Evolutionary conservation across 2,113 vertebrate genomes (phyloP).

Genomic region (Pipa parva): DNA sequence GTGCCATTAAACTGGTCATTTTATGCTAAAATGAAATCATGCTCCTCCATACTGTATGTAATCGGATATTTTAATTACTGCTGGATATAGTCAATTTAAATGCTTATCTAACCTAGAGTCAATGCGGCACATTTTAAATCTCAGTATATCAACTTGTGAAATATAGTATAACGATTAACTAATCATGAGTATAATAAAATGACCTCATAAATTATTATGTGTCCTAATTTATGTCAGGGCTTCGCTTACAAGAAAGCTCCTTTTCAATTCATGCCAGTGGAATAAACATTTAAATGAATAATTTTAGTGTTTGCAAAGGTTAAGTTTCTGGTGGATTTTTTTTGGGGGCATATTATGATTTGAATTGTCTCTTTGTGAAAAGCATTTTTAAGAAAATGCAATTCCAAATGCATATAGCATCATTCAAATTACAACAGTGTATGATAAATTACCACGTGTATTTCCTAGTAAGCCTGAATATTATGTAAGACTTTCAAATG

Average conservation of each 20-base stretch:
- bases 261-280: slow-evolving; percentile 38
- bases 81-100: slow-evolving; percentile 42
- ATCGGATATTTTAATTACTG: slow-evolving; percentile 40
- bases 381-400: slow-evolving; percentile 48
- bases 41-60: slow-evolving; percentile 21
- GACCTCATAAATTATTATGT: slow-evolving; percentile 41
- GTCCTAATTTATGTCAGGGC: slow-evolving; percentile 47
- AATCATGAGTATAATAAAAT: slow-evolving; percentile 44
- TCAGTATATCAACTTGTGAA: slow-evolving; percentile 48
- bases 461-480: too few relatives aligned
- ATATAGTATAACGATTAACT: slow-evolving; percentile 42
- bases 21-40: slow-evolving; percentile 28
- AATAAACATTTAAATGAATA: slow-evolving; percentile 43
- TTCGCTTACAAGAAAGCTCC: slow-evolving; percentile 46
- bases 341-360: slow-evolving; percentile 50
- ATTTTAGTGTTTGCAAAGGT: slow-evolving; percentile 47
- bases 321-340: slow-evolving; percentile 34
- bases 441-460: not conserved
- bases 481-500: too few relatives aligned
- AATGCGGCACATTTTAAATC: slow-evolving; percentile 40
- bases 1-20: slow-evolving; percentile 26
- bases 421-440: slow-evolving; percentile 52
- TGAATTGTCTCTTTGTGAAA: slow-evolving; percentile 47
- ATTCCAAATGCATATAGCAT: slow-evolving; percentile 50
- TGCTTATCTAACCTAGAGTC: slow-evolving; percentile 40